Conservation (phyloP, 2,888 invertebrate genomes). For the Morpho deidamia region DNA sequence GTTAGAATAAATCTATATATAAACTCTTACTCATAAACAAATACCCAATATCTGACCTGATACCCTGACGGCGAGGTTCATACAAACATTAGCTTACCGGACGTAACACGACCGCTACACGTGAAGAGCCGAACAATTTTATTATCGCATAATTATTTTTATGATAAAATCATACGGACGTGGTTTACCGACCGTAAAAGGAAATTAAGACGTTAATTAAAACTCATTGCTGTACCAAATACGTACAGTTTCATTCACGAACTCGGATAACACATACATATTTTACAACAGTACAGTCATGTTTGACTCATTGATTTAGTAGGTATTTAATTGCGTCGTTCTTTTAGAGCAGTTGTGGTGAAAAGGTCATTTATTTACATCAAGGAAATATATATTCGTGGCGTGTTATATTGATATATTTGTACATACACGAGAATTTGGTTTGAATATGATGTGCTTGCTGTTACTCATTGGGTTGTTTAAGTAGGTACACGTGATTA, state of each 20-base stretch:
- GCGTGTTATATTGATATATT: neutral
- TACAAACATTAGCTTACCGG: too few relatives aligned
- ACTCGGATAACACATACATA: conserved; percentile 2
- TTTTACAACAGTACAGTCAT: conserved; percentile 10
- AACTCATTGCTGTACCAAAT: neutral
- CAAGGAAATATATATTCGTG: neutral
- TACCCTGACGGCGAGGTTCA: too few relatives aligned
- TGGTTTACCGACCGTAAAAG: neutral
- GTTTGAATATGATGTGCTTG: too few relatives aligned
- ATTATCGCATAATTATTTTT: too few relatives aligned
- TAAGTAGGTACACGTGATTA: too few relatives aligned
- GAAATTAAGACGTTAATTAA: conserved; percentile 2
- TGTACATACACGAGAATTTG: neutral
- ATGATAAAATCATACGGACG: neutral
- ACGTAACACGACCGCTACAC: too few relatives aligned
- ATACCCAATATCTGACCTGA: too few relatives aligned
- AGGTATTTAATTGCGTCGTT: conserved; percentile 8
- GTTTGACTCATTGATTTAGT: conserved; percentile 12
- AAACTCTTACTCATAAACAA: too few relatives aligned
- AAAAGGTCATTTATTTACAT: conserved; percentile 8
- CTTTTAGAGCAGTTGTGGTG: neutral
- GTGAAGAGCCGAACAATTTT: too few relatives aligned
- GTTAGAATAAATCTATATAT: too few relatives aligned
- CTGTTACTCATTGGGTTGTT: too few relatives aligned
- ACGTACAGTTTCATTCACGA: conserved; percentile 11